These are phyloP conservation scores for Syrista parreyssii DNA, from an alignment of 2,888 invertebrate species.

Conservation along the genomic window DNA sequence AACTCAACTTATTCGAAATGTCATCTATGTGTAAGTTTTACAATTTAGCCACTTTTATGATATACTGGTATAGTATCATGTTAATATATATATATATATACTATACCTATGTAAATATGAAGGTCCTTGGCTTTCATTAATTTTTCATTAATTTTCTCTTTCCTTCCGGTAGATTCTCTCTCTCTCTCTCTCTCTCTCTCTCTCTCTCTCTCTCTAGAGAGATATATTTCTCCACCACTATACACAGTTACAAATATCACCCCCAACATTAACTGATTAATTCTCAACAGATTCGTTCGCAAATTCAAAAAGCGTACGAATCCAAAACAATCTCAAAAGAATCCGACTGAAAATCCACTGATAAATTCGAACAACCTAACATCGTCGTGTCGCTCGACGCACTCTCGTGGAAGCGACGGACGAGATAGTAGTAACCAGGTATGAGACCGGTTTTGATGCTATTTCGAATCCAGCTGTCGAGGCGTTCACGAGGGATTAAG, in stretches of 20 bases:
- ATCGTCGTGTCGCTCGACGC: neutral
- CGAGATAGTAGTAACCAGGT: neutral
- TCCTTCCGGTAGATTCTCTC: conserved; percentile 6
- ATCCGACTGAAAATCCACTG: neutral
- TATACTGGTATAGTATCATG: too few species aligned
- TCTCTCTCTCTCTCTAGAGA: neutral
- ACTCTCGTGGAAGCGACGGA: conserved; percentile 7
- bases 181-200: neutral
- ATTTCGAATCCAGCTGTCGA: conserved; percentile 9
- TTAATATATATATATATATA: too few species aligned
- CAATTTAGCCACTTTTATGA: too few species aligned
- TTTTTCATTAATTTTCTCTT: conserved; percentile 11
- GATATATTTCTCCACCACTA: neutral
- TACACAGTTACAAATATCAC: neutral
- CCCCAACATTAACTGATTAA: neutral
- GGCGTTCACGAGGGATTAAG: conserved; percentile 9
- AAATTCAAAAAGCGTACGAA: too few species aligned
- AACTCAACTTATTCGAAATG: too few species aligned
- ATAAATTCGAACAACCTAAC: neutral
- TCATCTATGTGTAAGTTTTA: too few species aligned
- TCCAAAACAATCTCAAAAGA: neutral
- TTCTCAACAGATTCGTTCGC: neutral
- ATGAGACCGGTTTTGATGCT: conserved; percentile 12
- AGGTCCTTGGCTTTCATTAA: conserved; percentile 13
- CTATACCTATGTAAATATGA: too few species aligned